Conservation (phyloP, 2,113 vertebrate genomes). For the Callopanchax toddi region DNA sequence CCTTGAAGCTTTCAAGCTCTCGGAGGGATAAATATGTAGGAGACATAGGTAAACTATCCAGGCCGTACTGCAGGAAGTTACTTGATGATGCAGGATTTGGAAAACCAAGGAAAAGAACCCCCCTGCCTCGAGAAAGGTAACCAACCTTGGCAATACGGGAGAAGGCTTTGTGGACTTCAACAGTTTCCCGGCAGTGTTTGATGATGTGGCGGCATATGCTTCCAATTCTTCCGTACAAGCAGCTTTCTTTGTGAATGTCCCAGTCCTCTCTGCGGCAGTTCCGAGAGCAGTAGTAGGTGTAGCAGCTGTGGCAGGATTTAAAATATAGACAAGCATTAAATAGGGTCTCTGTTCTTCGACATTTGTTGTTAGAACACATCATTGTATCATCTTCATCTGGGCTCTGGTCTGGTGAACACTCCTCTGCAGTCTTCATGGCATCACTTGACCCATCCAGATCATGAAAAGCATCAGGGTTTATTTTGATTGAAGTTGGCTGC, state of each 20-base stretch:
- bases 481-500: conserved; percentile 85
- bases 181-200: conserved; percentile 92
- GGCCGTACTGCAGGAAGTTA: conserved; percentile 92
- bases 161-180: conserved; percentile 93
- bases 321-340: conserved; percentile 98
- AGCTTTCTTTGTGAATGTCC: conserved; percentile 95
- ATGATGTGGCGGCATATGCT: conserved; percentile 93
- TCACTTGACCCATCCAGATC: conserved; percentile 76
- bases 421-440: conserved; percentile 79
- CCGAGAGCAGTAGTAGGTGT: conserved; percentile 96
- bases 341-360: conserved; percentile 91
- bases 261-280: conserved; percentile 96
- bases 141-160: conserved; percentile 97
- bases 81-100: conserved; percentile 89
- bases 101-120: conserved; percentile 94
- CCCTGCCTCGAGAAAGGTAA: conserved; percentile 94
- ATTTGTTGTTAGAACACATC: conserved; percentile 97
- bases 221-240: conserved; percentile 90
- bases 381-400: conserved; percentile 95
- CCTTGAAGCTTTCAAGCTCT: conserved; percentile 92
- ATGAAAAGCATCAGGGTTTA: conserved; percentile 59
- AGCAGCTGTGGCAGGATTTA: conserved; percentile 98
- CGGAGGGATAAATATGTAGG: conserved; percentile 94
- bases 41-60: conserved; percentile 92
- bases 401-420: conserved; percentile 90